Percentiles rank a stretch among this genome's conserved stretches.
Evolutionary conservation across 2,888 invertebrate genomes (phyloP).

Genomic region (Agonopterix heracliana): DNA sequence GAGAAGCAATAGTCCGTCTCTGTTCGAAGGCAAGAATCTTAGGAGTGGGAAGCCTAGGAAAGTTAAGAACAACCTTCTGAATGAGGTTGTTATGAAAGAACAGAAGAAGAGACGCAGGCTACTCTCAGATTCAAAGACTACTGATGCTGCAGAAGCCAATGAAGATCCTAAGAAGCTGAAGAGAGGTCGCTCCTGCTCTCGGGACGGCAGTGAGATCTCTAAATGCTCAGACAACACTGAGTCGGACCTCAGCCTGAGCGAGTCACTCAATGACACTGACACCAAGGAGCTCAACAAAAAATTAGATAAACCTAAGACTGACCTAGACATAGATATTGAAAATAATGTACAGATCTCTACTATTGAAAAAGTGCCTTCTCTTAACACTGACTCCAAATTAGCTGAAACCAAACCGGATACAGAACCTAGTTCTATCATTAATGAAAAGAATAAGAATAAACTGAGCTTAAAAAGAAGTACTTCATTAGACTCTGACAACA

Average conservation of each 20-base stretch:
- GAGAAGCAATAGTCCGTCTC: conserved; percentile 69
- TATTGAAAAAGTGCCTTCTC: conserved; percentile 73
- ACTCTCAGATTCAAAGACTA: conserved; percentile 71
- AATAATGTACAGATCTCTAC: conserved; percentile 74
- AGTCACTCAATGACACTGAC: conserved; percentile 64
- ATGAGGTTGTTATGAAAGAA: conserved; percentile 76
- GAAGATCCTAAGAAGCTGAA: conserved; percentile 65
- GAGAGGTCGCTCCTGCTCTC: conserved; percentile 66
- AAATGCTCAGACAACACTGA: conserved; percentile 78
- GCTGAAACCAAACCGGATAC: conserved; percentile 51
- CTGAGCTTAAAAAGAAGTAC: conserved; percentile 73
- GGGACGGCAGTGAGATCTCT: conserved; percentile 77
- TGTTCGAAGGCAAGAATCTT: conserved; percentile 73
- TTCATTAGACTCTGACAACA: conserved; percentile 73
- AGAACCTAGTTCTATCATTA: conserved; percentile 52
- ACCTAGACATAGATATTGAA: conserved; percentile 74
- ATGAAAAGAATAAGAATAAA: conserved; percentile 58
- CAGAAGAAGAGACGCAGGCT: conserved; percentile 72
- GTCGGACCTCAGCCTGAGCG: conserved; percentile 79
- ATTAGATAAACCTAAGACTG: conserved; percentile 74
- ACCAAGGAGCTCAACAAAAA: conserved; percentile 69
- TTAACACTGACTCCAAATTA: conserved; percentile 60
- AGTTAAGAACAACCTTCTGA: conserved; percentile 71
- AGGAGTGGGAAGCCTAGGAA: conserved; percentile 81
- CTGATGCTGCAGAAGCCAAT: conserved; percentile 45